Evolutionary conservation across 2,888 invertebrate species (phyloP), one percentile per base, ranked within the genome.

Genomic region (Metellina segmentata): DNA sequence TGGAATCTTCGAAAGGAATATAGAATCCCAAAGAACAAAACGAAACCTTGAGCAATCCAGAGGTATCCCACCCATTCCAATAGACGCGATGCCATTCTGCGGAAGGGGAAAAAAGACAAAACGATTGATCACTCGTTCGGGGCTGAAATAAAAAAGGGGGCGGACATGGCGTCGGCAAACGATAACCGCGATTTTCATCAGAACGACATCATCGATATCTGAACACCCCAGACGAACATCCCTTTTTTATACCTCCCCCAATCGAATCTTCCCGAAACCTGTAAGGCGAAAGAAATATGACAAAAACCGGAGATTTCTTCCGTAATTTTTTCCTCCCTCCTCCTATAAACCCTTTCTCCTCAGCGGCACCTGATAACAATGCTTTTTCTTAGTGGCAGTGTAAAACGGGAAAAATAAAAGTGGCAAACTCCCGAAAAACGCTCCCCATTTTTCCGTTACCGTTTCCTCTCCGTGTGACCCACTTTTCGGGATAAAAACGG

Each of bases 351-450:
- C 61, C 61, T 61, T 61, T 79, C 69, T 77, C n/a, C 77, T 77
- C 77, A 51, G 61, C 61, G 53, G 34, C 79, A 79, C 79, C 79
- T 79, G 79, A 79, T 79, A 79, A 79, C 79, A 61, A 61, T 20
- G 61, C 79, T 79, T 53, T 61, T 79, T 79, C 79, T 61, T 13
- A 13, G 13, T 7, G n/a, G 5, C 19, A 53, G 72, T 74, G 83
- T 72, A 83, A 83, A 83, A 83, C 71, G 49, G 82, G 34, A 70
- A 82, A 82, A 82, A 82, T 71, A 82, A 82, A 82, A 82, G 82
- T 70, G 48, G 82, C 82, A 70, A 82, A 70, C 82, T 71, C 49
- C 48, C 48, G 52, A 81, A 81, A 81, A 70, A 79, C 16, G 52
- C 81, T 81, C 61, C 61, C 85, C 51, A 74, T 53, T 85, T 85